A percentile compares a stretch with the other conserved stretches of the same genome.
phyloP scores from a whole-genome alignment of 2,113 vertebrate genomes.

The Zosterops lateralis region DNA sequence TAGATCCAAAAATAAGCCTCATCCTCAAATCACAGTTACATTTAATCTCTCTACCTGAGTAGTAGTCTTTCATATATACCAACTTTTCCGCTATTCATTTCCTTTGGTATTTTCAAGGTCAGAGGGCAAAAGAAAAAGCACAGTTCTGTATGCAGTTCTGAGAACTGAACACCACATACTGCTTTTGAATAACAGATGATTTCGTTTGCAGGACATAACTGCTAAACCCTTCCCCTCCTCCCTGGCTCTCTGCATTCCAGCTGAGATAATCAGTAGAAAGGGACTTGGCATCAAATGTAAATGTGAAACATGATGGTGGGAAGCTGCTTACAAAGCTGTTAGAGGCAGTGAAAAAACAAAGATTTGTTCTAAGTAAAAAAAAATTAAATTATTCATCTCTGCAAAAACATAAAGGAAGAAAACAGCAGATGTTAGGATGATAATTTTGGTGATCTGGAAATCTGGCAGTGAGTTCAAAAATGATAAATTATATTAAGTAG shows the following conservation, averaged over 20 bases:
- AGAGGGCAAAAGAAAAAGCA: conserved; percentile 23
- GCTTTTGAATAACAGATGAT: conserved; percentile 51
- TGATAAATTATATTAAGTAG: conserved; percentile 53
- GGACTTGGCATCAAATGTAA: conserved; percentile 59
- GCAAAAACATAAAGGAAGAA: conserved; percentile 29
- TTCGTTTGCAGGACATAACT: conserved; percentile 43
- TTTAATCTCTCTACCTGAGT: neutral
- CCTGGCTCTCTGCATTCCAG: conserved; percentile 25
- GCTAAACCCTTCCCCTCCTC: conserved; percentile 13
- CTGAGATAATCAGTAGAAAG: conserved; percentile 71
- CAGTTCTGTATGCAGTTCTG: neutral
- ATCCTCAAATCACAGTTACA: neutral
- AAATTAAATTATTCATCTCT: conserved; percentile 15
- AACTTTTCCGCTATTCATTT: neutral
- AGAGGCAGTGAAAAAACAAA: conserved; percentile 33
- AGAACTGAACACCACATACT: conserved; percentile 10
- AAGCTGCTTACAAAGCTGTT: conserved; percentile 58
- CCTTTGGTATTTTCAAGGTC: conserved; percentile 36
- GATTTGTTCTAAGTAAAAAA: neutral
- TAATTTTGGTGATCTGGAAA: conserved; percentile 38
- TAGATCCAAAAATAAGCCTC: neutral
- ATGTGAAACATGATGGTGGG: conserved; percentile 55
- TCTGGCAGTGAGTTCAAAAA: conserved; percentile 24
- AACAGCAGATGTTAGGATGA: conserved; percentile 37
- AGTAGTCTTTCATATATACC: neutral